Base-by-base conservation (phyloP, 1,140 invertebrate species). In the Anastrepha ludens region DNA sequence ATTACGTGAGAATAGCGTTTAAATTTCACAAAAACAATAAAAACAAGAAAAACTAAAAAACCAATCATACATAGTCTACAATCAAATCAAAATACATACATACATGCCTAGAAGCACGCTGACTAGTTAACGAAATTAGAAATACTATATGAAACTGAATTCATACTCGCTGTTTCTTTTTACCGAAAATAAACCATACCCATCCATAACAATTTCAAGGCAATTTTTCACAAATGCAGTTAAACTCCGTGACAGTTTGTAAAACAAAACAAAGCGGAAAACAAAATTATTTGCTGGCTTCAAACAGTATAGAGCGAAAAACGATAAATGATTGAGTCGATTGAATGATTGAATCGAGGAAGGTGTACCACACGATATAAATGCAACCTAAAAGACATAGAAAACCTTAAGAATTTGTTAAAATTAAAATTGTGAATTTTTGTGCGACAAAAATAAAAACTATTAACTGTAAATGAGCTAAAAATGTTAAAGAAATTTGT, bases 1-100 rank as follows among this genome's bases (percentile, higher is more conserved):
- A 92, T 94, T 94, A 90, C 94, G 93, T 90, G 92, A 93, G 89
- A 94, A 94, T 93, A 94, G 93, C 91, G 92, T 93, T 91, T 93
- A 93, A 89, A 88, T 47, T 47, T 9, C 64, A 47, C 17, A 86
- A 50, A 86, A 11, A 86, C 20, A 39, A 60, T n/a, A 86, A 86
- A 85, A 29, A 29, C 29, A 29, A 29, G 29, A 29, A 29, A 29
- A 29, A 29, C 29, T 29, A 29, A 29, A 29, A 29, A 29, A 29
- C 29, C 7, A 55, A 41, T 70, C 39, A 70, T 15, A 39, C 39
- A 70, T 20, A 44, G 65, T 70, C 39, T 39, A 41, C 11, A 41
- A 70, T 70, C 9, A 29, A 41, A 70, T 29, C 29, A 29, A 50
- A 70, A 20, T 81, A 55, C n/a, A 81, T 29, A 55, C 8, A 29